phyloP scores from a whole-genome alignment of 2,888 invertebrate species.

The Dorcus hopei region DNA sequence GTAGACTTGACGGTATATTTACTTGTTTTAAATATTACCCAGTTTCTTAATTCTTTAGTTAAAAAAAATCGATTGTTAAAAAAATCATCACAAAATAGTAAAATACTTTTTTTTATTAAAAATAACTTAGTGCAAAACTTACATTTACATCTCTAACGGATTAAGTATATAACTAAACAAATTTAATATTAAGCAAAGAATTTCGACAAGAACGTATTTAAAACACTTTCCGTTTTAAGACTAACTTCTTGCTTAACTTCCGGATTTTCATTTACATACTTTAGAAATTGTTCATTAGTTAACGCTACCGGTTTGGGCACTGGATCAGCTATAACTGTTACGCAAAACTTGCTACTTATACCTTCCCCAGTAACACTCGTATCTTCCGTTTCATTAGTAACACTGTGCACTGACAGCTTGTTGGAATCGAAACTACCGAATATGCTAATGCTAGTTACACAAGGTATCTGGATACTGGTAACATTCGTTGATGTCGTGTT shows the following conservation, averaged over 20 bases:
- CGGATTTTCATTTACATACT: slow-evolving; percentile 11
- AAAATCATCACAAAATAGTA: too few relatives aligned
- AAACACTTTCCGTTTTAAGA: slow-evolving; percentile 3
- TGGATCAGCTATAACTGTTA: slow-evolving; percentile 28
- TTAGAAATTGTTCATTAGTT: slow-evolving; percentile 8
- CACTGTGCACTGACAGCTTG: slow-evolving; percentile 5
- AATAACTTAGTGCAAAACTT: not conserved
- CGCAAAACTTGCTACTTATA: slow-evolving; percentile 22
- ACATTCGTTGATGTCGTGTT: slow-evolving; percentile 27
- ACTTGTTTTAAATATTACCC: too few relatives aligned
- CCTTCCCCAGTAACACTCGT: slow-evolving; percentile 5
- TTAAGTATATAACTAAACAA: not conserved
- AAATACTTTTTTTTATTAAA: not conserved
- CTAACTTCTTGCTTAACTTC: slow-evolving; percentile 7
- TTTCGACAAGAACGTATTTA: not conserved
- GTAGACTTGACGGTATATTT: too few relatives aligned
- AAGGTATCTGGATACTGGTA: slow-evolving; percentile 28
- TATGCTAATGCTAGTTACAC: slow-evolving; percentile 25
- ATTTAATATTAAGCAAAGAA: not conserved
- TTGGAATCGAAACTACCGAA: slow-evolving; percentile 20
- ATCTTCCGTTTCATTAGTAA: not conserved
- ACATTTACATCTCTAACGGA: not conserved
- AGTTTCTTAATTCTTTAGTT: too few relatives aligned
- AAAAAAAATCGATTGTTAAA: too few relatives aligned
- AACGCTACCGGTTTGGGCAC: slow-evolving; percentile 13